A percentile compares a stretch with the other conserved stretches of the same genome.
Evolutionary conservation across 2,797 vertebrate species (phyloP).

Genomic region (Diplodus puntazzo): DNA sequence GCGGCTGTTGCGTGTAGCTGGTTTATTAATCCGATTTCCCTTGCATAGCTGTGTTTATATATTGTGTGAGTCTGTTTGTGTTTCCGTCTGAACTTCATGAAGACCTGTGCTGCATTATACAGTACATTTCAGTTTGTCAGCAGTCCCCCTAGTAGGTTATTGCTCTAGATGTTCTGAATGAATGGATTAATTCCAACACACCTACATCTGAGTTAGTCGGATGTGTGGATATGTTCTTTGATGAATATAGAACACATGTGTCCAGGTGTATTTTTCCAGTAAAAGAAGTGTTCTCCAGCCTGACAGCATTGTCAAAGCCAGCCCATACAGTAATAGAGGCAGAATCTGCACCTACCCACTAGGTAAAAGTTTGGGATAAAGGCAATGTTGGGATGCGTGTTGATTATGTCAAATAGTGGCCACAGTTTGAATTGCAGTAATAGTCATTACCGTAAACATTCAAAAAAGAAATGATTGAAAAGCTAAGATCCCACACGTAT

Average conservation of each 20-base stretch:
- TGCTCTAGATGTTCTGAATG: background rate
- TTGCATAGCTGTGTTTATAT: background rate
- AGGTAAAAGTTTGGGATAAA: background rate
- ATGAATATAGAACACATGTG: background rate
- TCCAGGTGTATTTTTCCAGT: background rate
- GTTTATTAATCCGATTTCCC: background rate
- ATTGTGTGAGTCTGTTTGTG: background rate
- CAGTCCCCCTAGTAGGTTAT: background rate
- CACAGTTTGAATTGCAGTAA: background rate
- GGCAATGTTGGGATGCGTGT: background rate
- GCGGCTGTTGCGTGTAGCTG: background rate
- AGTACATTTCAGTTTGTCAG: background rate
- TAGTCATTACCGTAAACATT: background rate
- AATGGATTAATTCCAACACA: background rate
- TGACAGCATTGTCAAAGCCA: slow-evolving; percentile 19
- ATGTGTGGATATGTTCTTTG: too few species aligned
- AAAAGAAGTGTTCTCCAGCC: background rate
- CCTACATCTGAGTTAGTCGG: too few species aligned
- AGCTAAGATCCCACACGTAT: background rate
- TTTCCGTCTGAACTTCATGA: background rate
- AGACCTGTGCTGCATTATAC: background rate
- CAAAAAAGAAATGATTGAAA: background rate
- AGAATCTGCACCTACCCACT: background rate
- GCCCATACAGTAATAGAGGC: background rate
- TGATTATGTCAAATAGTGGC: background rate